A percentile compares a stretch with the other conserved stretches of the same genome.
These are phyloP conservation scores for Dryocosmus kuriphilus DNA, from an alignment of 2,888 invertebrate genomes.

Conservation along the genomic window DNA sequence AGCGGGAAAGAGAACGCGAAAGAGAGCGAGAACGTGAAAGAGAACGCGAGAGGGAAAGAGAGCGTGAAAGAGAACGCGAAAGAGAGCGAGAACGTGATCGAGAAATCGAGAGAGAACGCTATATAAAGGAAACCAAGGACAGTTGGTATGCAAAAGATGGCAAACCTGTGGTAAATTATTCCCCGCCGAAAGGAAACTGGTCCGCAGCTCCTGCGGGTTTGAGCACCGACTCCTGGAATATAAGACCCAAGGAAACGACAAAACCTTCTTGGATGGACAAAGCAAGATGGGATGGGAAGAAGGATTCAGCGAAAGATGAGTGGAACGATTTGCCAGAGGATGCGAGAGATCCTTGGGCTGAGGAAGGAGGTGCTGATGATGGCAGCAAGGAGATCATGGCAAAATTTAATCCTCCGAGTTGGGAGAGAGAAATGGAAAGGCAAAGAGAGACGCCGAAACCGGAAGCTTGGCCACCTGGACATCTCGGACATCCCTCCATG, in stretches of 20 bases:
- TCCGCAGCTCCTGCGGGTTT: neutral
- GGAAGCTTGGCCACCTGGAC: slow-evolving; percentile 5
- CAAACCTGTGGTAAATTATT: neutral
- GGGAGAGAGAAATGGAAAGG: slow-evolving; percentile 11
- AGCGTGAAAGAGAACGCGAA: slow-evolving; percentile 5
- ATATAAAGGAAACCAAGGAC: neutral
- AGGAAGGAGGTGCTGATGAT: slow-evolving; percentile 59
- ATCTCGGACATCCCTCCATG: slow-evolving; percentile 3
- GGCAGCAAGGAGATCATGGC: slow-evolving; percentile 45
- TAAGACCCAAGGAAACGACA: slow-evolving; percentile 64
- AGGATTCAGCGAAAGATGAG: slow-evolving; percentile 66
- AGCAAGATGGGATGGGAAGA: slow-evolving; percentile 61
- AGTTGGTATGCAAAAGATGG: slow-evolving; percentile 14
- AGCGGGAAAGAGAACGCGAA: neutral
- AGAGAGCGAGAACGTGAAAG: slow-evolving; percentile 6
- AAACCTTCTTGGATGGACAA: slow-evolving; percentile 56
- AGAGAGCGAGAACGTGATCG: slow-evolving; percentile 6
- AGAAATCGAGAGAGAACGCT: neutral
- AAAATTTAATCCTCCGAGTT: slow-evolving; percentile 28
- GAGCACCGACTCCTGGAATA: slow-evolving; percentile 66
- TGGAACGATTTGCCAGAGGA: slow-evolving; percentile 74
- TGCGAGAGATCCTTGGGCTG: slow-evolving; percentile 75
- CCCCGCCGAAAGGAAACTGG: neutral
- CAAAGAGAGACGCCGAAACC: neutral
- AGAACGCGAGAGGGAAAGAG: neutral